A percentile compares a stretch with the other conserved stretches of the same genome.
Conservation (phyloP, 2,888 invertebrate genomes). For the Yponomeuta malinellus region DNA sequence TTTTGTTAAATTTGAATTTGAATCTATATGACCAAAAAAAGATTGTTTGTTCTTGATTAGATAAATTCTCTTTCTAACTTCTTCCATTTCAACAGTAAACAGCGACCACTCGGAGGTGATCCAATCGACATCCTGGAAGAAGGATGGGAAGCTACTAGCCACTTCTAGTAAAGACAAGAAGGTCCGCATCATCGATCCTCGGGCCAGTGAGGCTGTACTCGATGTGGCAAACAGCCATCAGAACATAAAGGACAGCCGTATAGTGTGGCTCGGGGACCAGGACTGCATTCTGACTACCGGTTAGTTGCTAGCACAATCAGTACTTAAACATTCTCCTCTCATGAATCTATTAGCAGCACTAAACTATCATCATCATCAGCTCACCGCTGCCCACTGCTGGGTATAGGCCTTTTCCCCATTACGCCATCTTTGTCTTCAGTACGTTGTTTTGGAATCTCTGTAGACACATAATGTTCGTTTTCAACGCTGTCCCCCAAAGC, state of each 20-base stretch:
- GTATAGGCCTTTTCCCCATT: no score
- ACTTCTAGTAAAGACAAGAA: constrained; percentile 95
- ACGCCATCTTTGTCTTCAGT: no score
- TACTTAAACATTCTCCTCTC: background rate
- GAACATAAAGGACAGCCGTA: constrained; percentile 92
- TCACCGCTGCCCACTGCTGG: no score
- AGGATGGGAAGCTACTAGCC: constrained; percentile 86
- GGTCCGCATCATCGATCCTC: constrained; percentile 90
- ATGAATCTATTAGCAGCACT: no score
- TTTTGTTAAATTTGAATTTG: background rate
- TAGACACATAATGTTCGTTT: no score
- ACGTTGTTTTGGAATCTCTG: no score
- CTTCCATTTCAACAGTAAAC: constrained; percentile 51
- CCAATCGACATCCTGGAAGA: constrained; percentile 93
- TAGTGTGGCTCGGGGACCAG: constrained; percentile 92
- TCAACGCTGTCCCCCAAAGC: no score
- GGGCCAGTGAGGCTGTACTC: constrained; percentile 75
- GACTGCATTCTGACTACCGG: constrained; percentile 90
- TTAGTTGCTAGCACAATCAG: constrained; percentile 24
- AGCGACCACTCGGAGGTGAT: constrained; percentile 90
- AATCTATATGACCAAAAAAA: background rate
- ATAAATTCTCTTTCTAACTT: no score
- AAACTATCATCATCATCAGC: no score
- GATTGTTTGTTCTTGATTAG: no score
- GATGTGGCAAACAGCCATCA: constrained; percentile 86